phyloP scores from a whole-genome alignment of 2,113 vertebrate genomes.

The Cricetomys ansorgei region DNA sequence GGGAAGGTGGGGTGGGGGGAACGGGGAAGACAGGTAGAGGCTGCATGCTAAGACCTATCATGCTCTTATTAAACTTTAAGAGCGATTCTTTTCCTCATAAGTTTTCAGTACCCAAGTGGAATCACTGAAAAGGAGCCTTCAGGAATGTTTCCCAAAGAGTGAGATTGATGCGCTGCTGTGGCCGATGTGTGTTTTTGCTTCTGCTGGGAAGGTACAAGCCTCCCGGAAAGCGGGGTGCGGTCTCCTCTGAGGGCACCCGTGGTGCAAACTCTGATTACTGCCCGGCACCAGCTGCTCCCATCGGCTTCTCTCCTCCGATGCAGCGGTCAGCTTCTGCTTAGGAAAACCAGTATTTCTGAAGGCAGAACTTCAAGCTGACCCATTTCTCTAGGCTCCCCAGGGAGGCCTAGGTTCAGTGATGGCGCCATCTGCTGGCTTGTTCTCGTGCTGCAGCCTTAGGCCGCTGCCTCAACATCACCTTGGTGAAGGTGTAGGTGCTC shows the following conservation, averaged over 20 bases:
- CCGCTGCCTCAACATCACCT: too few relatives aligned
- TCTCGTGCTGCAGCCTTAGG: not conserved
- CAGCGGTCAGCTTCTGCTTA: not conserved
- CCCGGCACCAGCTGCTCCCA: slow-evolving; percentile 31
- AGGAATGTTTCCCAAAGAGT: not conserved
- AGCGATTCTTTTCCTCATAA: not conserved
- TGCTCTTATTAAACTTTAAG: not conserved
- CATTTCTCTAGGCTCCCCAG: not conserved
- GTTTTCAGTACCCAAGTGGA: not conserved
- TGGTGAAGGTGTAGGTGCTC: not conserved
- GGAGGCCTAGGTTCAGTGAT: not conserved
- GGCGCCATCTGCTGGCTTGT: slow-evolving; percentile 60
- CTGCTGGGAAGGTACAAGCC: not conserved
- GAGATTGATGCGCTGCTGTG: not conserved
- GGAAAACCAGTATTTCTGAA: slow-evolving; percentile 9
- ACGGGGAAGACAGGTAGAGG: not conserved
- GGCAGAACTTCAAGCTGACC: not conserved
- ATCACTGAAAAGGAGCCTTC: not conserved
- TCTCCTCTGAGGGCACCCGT: not conserved
- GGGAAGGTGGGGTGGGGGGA: too few relatives aligned
- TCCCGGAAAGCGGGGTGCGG: not conserved
- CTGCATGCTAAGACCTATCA: not conserved
- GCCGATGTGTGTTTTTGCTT: not conserved
- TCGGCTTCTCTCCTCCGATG: not conserved
- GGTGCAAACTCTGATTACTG: not conserved